Percentiles rank a stretch among this genome's conserved stretches.
Conservation (phyloP, 2,888 invertebrate species). For the Poecilus cupreus region DNA sequence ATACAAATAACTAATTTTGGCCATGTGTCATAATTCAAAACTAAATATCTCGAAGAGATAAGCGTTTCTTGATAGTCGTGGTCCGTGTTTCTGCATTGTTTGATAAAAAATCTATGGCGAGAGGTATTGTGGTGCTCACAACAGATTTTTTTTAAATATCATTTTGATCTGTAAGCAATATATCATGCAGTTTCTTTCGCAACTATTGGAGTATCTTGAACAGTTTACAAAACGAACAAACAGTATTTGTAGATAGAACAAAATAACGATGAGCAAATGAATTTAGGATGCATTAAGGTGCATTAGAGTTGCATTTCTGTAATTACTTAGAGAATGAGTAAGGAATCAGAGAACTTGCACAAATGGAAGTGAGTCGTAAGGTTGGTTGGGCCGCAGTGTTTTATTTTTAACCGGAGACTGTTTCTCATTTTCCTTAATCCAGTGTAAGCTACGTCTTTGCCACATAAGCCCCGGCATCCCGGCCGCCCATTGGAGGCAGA, state of each 20-base stretch:
- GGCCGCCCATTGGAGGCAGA: background rate
- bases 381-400: background rate
- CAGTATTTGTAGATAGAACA: background rate
- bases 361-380: background rate
- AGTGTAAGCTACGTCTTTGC: conserved; percentile 24
- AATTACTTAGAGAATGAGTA: conserved; percentile 40
- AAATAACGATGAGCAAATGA: background rate
- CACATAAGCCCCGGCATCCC: conserved; percentile 22
- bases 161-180: too few relatives aligned
- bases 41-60: too few relatives aligned
- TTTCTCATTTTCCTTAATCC: conserved; percentile 35
- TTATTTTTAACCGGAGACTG: conserved; percentile 29
- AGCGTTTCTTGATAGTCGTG: too few relatives aligned
- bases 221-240: too few relatives aligned
- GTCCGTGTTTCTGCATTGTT: too few relatives aligned
- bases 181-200: too few relatives aligned
- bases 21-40: too few relatives aligned
- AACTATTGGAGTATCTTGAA: too few relatives aligned
- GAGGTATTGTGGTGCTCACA: too few relatives aligned
- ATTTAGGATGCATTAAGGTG: conserved; percentile 21
- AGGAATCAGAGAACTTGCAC: background rate
- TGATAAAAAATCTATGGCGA: too few relatives aligned
- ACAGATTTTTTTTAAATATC: too few relatives aligned
- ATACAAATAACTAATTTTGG: too few relatives aligned
- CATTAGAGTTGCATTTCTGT: conserved; percentile 25